Evolutionary conservation across 2,888 invertebrate genomes (phyloP).

Genomic region (Philopedon plagiatum): DNA sequence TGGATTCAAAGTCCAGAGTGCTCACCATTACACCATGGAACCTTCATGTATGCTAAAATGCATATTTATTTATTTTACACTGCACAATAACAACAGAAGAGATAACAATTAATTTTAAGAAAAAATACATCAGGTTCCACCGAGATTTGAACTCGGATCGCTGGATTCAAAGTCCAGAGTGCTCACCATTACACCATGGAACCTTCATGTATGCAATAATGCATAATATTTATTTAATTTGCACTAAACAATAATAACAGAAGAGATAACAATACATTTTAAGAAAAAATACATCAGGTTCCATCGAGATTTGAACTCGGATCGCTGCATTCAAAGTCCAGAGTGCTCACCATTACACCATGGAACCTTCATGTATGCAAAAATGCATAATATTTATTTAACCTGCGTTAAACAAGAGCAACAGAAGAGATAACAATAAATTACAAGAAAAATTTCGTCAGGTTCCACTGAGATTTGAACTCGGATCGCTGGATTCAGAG

Average conservation of each 20-base stretch:
- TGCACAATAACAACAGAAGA: not conserved
- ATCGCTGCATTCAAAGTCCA: conserved; percentile 87
- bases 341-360: conserved; percentile 74
- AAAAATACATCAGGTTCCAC: conserved; percentile 73
- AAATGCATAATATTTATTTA: not conserved
- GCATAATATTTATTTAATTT: no score
- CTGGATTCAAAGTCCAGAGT: conserved; percentile 87
- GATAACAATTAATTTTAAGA: not conserved
- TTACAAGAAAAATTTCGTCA: not conserved
- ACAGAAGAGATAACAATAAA: not conserved
- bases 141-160: conserved; percentile 87
- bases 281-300: conserved; percentile 67
- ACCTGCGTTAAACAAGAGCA: not conserved
- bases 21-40: conserved; percentile 68
- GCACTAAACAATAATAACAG: no score
- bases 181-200: conserved; percentile 70
- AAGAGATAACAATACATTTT: no score
- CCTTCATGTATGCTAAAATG: no score
- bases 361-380: conserved; percentile 28
- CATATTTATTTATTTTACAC: no score
- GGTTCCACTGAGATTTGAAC: conserved; percentile 80
- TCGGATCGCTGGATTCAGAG: conserved; percentile 87
- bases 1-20: conserved; percentile 87
- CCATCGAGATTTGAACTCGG: conserved; percentile 87
- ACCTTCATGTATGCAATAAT: no score